phyloP scores from a whole-genome alignment of 64 coral and sea anemone species.

The Porites lutea region DNA sequence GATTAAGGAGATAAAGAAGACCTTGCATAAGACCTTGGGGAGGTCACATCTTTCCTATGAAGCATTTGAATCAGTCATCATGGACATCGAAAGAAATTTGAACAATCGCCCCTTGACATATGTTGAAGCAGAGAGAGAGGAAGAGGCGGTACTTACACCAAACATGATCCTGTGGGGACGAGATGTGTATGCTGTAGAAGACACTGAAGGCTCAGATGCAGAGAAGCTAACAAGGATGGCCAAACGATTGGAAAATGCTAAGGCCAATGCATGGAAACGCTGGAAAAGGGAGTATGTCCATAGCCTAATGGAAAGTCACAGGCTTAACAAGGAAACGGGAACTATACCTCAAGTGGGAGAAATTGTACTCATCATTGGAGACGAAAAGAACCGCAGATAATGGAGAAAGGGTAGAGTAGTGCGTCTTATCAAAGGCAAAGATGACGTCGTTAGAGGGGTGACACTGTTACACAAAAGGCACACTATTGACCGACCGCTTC shows the following conservation, averaged over 20 bases:
- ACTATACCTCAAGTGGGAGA: slow-evolving; percentile 2
- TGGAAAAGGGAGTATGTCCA: slow-evolving; percentile 77
- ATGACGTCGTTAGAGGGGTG: not conserved
- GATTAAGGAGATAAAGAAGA: slow-evolving; percentile 66
- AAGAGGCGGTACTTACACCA: slow-evolving; percentile 60
- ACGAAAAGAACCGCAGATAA: not conserved
- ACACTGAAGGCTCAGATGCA: slow-evolving; percentile 59
- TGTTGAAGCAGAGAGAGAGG: slow-evolving; percentile 52
- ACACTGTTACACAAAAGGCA: too few species aligned
- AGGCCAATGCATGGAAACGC: slow-evolving; percentile 61
- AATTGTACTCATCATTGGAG: not conserved
- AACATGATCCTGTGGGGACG: slow-evolving; percentile 78
- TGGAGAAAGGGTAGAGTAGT: not conserved
- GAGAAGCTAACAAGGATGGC: slow-evolving; percentile 61
- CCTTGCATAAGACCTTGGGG: slow-evolving; percentile 80
- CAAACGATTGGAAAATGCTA: slow-evolving; percentile 42
- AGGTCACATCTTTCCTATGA: too few species aligned
- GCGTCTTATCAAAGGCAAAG: not conserved
- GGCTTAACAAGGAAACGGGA: slow-evolving; percentile 57
- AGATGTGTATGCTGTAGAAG: slow-evolving; percentile 62
- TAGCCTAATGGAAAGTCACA: slow-evolving; percentile 75
- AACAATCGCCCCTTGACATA: slow-evolving; percentile 80
- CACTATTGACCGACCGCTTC: too few species aligned
- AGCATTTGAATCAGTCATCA: slow-evolving; percentile 54
- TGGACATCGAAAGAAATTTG: slow-evolving; percentile 80